Evolutionary conservation across 2,797 vertebrate genomes (phyloP), one percentile per base, ranked within the genome.

Genomic region (Heliangelus exortis): DNA sequence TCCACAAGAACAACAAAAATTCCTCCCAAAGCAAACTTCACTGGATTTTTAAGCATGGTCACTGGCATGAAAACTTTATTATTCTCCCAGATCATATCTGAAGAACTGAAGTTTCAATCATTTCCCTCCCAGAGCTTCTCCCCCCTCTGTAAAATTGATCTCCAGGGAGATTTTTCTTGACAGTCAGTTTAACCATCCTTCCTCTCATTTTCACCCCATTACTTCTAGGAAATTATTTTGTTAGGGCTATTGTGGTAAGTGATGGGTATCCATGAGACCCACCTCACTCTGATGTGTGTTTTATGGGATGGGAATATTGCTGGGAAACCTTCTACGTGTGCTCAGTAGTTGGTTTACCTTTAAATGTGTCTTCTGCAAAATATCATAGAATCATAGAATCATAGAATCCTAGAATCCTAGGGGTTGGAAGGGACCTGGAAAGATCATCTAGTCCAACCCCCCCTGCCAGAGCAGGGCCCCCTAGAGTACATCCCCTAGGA

Each of bases 131-230:
- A 62, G 72, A 82, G 58, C n/a, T 41, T 79, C 80, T 82, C 75
- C 68, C 29, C 39, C n/a, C n/a, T n/a, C 73, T 68, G 67, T 50
- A 85, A 88, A 88, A 88, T 8, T 67, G 63, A 71, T 88, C 90
- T 68, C 76, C 23, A 58, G 72, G 48, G 82, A 92, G 34, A 81
- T 15, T 51, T 94, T 61, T 39, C 41, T 66, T 85, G 90, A 57
- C 76, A 74, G 33, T 66, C 33, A 17, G 8, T 41, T 78, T 66
- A 76, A 87, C 84, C 28, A 71, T 57, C 80, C 66, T 47, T 83
- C 68, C 57, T 39, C 69, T 92, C 74, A 31, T 79, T 88, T 91
- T 89, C 83, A 69, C 83, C 83, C 73, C 88, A 78, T 92, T 89
- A 85, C 65, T 63, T 50, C 79, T 25, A 53, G 58, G n/a, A 90